Evolutionary conservation across 1,140 invertebrate genomes (phyloP).

Genomic region (Littorina saxatilis): DNA sequence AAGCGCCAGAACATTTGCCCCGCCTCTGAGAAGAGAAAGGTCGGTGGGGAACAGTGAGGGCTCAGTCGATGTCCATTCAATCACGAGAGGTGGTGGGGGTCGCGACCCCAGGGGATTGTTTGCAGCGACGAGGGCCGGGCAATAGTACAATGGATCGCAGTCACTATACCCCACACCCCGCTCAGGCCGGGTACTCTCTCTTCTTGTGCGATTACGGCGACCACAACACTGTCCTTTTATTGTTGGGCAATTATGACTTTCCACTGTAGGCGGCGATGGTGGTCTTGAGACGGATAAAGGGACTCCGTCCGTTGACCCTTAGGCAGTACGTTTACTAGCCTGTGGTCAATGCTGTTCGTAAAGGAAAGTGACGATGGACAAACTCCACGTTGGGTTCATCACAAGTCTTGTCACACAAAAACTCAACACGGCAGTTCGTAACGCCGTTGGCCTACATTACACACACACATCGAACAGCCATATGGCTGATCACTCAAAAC

Average conservation of each 20-base stretch:
- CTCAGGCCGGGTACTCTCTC: neutral
- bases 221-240: neutral
- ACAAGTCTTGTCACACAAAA: neutral
- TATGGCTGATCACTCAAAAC: neutral
- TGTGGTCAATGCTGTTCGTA: neutral
- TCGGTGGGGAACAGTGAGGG: neutral
- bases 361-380: neutral
- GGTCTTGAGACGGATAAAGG: neutral
- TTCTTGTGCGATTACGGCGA: neutral
- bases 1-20: neutral
- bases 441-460: neutral
- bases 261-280: neutral
- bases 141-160: slow-evolving; percentile 13
- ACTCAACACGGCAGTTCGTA: neutral
- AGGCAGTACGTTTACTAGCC: too few relatives aligned
- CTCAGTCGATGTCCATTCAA: neutral
- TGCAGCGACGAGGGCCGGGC: neutral
- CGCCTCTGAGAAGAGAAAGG: too few relatives aligned
- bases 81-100: neutral
- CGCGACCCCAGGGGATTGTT: neutral
- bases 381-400: neutral
- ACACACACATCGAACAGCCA: neutral
- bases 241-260: neutral
- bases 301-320: too few relatives aligned
- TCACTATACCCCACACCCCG: neutral